Conservation (phyloP, 2,113 vertebrate genomes). For the Heterocephalus glaber region DNA sequence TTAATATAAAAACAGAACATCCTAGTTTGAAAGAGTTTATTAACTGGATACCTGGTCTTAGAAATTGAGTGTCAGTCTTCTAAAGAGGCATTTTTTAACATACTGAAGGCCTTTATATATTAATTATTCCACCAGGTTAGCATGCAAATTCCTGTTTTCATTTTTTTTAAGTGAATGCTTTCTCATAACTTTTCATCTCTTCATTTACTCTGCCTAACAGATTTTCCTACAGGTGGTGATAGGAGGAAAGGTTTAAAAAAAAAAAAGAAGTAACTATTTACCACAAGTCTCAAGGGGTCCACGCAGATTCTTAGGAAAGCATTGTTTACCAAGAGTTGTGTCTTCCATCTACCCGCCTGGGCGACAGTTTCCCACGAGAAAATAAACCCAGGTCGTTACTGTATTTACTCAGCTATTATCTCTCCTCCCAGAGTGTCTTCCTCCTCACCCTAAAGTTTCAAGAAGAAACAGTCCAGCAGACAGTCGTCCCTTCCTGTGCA, state of each 20-base stretch:
- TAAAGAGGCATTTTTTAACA: background rate
- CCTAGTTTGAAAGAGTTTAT: background rate
- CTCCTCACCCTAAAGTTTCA: background rate
- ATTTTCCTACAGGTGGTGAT: constrained; percentile 84
- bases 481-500: background rate
- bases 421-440: background rate
- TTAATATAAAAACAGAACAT: background rate
- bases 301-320: constrained; percentile 86
- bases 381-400: constrained; percentile 63
- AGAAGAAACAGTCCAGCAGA: background rate
- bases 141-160: constrained; percentile 59
- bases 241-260: constrained; percentile 87
- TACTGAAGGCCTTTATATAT: background rate
- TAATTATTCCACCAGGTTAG: constrained; percentile 38
- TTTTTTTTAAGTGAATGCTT: constrained; percentile 51
- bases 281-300: constrained; percentile 80
- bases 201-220: constrained; percentile 82
- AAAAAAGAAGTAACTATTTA: constrained; percentile 82
- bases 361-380: constrained; percentile 58
- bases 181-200: constrained; percentile 69
- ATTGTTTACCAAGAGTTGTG: constrained; percentile 55
- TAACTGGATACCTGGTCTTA: constrained; percentile 6
- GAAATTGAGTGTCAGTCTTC: background rate
- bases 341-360: constrained; percentile 23
- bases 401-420: constrained; percentile 12